Base-by-base conservation (phyloP, 2,888 invertebrate species). In the Beris morrisii region DNA sequence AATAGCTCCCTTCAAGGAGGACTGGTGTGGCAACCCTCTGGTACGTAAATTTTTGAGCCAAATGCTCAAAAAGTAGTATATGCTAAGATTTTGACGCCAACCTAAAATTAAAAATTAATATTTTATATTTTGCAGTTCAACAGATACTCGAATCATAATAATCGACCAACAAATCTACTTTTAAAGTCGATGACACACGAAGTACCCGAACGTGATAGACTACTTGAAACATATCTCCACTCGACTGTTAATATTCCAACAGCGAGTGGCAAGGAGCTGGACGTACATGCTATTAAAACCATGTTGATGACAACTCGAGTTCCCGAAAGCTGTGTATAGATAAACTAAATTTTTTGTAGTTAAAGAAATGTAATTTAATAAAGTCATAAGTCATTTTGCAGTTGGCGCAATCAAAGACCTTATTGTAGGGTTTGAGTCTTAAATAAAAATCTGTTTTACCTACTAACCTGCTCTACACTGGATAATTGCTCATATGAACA, bases 291-390 rank as follows among this genome's bases (percentile, higher is more conserved):
- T 74, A 90, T 91, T 80, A 91, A 90, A 78, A 89, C 90, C 79
- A 86, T 90, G 75, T 85, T 91, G 63, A 89, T 90, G 83, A 89
- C 90, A 74, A 88, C 88, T 77, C 86, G 90, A 77, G 86, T 91
- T 76, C 91, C 91, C n/a, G 90, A 91, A 81, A 90, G 90, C 77
- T 90, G 90, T 82, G 91, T 91, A 73, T 90, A 88, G 86, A 75
- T 68, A 48, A 55, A 22, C 28, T 57, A 31, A 38, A 22, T 2
- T 2, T 22, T 38, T 38, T 38, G 38, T 38, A 38, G 38, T 38
- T 38, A 38, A 38, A 38, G 3, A 38, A 38, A 38, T 22, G 1
- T 22, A 22, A 22, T 22, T 22, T 22, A 22, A 22, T 22, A 3
- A 22, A 22, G 22, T 22, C 22, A 22, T 22, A 22, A 22, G 22